A percentile compares a stretch with the other conserved stretches of the same genome.
phyloP scores from a whole-genome alignment of 2,797 vertebrate genomes.

The Champsocephalus esox region DNA sequence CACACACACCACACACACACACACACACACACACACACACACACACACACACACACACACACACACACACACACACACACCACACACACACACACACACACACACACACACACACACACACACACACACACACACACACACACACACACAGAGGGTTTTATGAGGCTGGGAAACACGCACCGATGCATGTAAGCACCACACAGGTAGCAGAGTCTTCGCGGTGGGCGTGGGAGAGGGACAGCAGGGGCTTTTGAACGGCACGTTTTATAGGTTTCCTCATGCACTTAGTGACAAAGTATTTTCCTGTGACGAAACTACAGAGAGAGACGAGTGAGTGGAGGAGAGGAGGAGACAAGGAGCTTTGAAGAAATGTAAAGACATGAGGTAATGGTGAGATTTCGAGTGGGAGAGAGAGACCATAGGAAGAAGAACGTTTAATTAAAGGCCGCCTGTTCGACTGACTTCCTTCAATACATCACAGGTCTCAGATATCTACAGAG shows the following conservation, averaged over 20 bases:
- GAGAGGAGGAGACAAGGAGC: not conserved
- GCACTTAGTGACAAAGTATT: constrained; percentile 12
- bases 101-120: too few relatives aligned
- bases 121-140: too few relatives aligned
- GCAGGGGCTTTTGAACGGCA: constrained; percentile 38
- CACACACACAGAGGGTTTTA: constrained; percentile 19
- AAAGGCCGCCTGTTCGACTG: too few relatives aligned
- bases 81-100: too few relatives aligned
- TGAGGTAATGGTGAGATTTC: not conserved
- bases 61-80: too few relatives aligned
- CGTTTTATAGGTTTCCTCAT: constrained; percentile 56
- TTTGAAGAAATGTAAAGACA: constrained; percentile 1
- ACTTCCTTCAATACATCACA: too few relatives aligned
- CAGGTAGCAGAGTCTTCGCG: constrained; percentile 50
- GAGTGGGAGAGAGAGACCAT: not conserved
- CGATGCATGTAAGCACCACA: constrained; percentile 44
- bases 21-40: too few relatives aligned
- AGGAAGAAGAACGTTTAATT: too few relatives aligned
- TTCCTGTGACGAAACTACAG: constrained; percentile 5
- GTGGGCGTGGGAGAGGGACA: constrained; percentile 35
- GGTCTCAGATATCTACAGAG: too few relatives aligned
- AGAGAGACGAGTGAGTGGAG: not conserved
- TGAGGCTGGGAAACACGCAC: constrained; percentile 30
- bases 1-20: too few relatives aligned
- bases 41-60: too few relatives aligned